These are phyloP conservation scores for Halocynthia aurantium DNA, from an alignment of 23 tunicate genomes.

Conservation along the genomic window DNA sequence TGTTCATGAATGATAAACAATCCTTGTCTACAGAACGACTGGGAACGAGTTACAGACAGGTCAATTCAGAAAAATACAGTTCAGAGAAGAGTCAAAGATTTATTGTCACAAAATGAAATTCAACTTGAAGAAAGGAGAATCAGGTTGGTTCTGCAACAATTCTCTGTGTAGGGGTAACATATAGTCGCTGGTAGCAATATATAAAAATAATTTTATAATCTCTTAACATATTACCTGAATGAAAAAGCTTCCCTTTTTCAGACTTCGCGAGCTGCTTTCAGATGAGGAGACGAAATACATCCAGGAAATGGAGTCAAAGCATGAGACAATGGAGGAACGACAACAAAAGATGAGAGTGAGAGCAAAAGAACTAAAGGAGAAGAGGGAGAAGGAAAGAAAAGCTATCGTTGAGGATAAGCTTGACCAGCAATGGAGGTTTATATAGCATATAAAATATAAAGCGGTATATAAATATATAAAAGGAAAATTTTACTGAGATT, in stretches of 20 bases:
- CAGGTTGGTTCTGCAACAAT: no score
- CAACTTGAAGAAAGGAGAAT: slow-evolving; percentile 57
- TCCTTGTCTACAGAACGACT: slow-evolving; percentile 47
- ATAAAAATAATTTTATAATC: no score
- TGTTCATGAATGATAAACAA: background rate
- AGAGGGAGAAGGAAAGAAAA: slow-evolving; percentile 81
- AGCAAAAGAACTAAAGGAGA: slow-evolving; percentile 73
- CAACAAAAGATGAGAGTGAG: slow-evolving; percentile 74
- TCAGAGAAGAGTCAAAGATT: slow-evolving; percentile 44
- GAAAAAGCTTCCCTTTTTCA: background rate
- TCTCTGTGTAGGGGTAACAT: no score
- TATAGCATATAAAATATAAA: background rate
- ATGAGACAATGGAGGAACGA: slow-evolving; percentile 74
- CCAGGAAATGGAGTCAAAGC: slow-evolving; percentile 79
- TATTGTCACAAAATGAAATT: slow-evolving; percentile 52
- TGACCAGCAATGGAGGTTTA: slow-evolving; percentile 86
- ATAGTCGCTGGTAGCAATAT: no score
- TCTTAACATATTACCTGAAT: no score
- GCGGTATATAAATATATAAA: background rate
- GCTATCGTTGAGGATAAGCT: slow-evolving; percentile 66
- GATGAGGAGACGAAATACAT: slow-evolving; percentile 62
- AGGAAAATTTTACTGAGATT: no score
- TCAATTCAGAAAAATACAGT: slow-evolving; percentile 60
- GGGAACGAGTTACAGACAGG: slow-evolving; percentile 73
- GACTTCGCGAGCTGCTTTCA: slow-evolving; percentile 54